Conservation (phyloP, 2,113 vertebrate species). For the Coracopsis vasa region DNA sequence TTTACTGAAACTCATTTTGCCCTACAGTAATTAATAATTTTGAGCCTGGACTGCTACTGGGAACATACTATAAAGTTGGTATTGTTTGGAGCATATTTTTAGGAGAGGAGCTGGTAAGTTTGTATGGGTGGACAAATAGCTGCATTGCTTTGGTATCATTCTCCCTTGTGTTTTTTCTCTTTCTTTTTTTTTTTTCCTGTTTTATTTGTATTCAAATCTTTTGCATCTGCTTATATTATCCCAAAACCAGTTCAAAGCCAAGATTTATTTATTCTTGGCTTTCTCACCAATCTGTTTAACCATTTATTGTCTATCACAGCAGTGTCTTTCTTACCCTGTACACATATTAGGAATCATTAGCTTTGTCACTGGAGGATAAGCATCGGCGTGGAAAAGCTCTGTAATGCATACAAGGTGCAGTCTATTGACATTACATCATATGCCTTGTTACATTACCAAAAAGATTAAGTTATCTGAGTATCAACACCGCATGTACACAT, state of each 20-base stretch:
- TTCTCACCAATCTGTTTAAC: slow-evolving; percentile 30
- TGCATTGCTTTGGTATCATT: background rate
- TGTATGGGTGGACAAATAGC: background rate
- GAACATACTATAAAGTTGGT: background rate
- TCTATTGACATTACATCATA: slow-evolving; percentile 53
- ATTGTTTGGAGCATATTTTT: background rate
- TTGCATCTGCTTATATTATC: background rate
- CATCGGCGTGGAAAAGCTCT: slow-evolving; percentile 21
- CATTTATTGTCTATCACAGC: slow-evolving; percentile 38
- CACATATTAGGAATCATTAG: slow-evolving; percentile 35
- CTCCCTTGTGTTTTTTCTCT: background rate
- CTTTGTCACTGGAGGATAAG: slow-evolving; percentile 17
- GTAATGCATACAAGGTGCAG: slow-evolving; percentile 40
- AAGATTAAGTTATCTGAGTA: slow-evolving; percentile 57
- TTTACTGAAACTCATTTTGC: background rate
- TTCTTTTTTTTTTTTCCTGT: background rate
- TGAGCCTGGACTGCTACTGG: background rate
- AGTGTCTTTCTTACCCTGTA: slow-evolving; percentile 5
- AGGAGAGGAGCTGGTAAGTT: background rate
- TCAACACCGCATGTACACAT: slow-evolving; percentile 24
- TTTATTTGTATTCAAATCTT: background rate
- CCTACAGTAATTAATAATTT: background rate
- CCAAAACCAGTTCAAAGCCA: background rate
- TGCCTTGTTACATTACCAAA: slow-evolving; percentile 60
- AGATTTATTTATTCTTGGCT: slow-evolving; percentile 10